Conservation (phyloP, 2,888 invertebrate species). For the Leptura quadrifasciata region DNA sequence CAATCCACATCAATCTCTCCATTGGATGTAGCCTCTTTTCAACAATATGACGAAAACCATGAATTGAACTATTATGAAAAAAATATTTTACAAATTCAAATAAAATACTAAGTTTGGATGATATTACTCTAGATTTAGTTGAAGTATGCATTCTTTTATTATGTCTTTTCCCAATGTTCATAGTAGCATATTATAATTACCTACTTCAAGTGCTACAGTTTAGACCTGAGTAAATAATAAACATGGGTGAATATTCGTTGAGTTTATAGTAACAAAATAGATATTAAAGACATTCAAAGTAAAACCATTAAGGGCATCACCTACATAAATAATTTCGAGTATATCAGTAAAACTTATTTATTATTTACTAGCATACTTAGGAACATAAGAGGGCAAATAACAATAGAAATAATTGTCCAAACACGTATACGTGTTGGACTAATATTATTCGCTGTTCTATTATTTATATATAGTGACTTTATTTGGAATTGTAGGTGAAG, state of each 20-base stretch:
- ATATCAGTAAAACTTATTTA: not conserved
- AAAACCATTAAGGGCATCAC: not conserved
- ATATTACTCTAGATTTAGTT: not conserved
- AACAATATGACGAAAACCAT: slow-evolving; percentile 67
- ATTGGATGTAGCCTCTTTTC: slow-evolving; percentile 61
- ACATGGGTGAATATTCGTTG: not conserved
- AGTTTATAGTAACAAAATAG: not conserved
- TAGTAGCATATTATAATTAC: not conserved
- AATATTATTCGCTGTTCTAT: not conserved
- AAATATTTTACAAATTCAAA: slow-evolving; percentile 54
- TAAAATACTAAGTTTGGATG: not conserved
- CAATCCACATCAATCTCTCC: slow-evolving; percentile 66
- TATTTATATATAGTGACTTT: too few species aligned
- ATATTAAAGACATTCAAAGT: not conserved
- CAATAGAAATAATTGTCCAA: not conserved
- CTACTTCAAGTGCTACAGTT: not conserved
- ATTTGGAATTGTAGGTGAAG: too few species aligned
- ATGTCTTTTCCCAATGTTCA: not conserved
- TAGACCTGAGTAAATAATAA: not conserved
- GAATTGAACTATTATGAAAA: slow-evolving; percentile 67
- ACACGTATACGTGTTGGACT: not conserved
- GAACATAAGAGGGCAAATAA: not conserved
- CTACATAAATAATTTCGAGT: not conserved
- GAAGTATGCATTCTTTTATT: not conserved
- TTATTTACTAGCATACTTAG: not conserved